Conservation (phyloP, 2,113 vertebrate species). For the Zootoca vivipara region DNA sequence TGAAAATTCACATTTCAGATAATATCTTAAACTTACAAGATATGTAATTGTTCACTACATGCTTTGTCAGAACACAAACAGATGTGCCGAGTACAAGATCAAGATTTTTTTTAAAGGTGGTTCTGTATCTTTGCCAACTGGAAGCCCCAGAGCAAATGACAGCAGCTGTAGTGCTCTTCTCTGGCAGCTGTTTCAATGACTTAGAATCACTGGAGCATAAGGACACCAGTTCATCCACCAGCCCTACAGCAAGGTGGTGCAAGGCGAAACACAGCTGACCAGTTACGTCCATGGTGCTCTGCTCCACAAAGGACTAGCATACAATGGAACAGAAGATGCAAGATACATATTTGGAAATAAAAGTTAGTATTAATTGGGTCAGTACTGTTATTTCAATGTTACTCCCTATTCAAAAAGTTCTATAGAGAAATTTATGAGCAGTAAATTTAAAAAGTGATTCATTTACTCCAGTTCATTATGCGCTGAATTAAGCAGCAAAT, state of each 20-base stretch:
- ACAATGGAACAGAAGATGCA: slow-evolving; percentile 35
- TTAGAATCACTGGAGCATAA: slow-evolving; percentile 13
- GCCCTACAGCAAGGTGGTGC: background rate
- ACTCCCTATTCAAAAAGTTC: slow-evolving; percentile 38
- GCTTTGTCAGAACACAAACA: background rate
- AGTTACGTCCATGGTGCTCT: slow-evolving; percentile 25
- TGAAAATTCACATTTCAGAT: background rate
- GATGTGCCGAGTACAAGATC: background rate
- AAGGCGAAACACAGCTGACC: background rate
- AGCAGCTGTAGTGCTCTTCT: background rate
- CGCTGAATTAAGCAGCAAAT: slow-evolving; percentile 50
- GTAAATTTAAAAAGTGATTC: slow-evolving; percentile 55
- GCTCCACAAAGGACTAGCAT: slow-evolving; percentile 6
- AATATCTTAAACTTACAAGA: background rate
- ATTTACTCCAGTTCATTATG: slow-evolving; percentile 45
- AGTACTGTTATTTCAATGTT: slow-evolving; percentile 60
- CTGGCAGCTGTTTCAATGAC: slow-evolving; percentile 2
- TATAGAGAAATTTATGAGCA: slow-evolving; percentile 52
- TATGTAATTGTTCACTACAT: background rate
- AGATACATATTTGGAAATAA: slow-evolving; percentile 54
- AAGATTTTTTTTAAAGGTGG: background rate
- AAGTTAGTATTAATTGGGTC: slow-evolving; percentile 62
- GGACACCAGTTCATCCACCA: background rate
- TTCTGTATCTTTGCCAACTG: background rate
- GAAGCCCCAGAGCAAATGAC: slow-evolving; percentile 4